A percentile compares a stretch with the other conserved stretches of the same genome.
Evolutionary conservation across 2,888 invertebrate genomes (phyloP).

Genomic region (Chrysolina americana): DNA sequence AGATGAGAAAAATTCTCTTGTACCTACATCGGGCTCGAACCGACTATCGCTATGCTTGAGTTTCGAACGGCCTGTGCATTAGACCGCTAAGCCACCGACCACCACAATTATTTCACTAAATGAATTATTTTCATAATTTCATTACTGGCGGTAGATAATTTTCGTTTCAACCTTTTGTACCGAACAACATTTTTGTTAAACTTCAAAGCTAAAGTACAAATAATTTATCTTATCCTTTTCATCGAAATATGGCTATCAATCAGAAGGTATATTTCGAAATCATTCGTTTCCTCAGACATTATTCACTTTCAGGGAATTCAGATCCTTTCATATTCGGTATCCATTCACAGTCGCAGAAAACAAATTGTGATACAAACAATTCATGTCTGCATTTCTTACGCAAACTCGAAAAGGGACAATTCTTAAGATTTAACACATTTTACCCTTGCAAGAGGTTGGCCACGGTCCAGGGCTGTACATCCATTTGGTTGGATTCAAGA

Average conservation of each 20-base stretch:
- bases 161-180: too few relatives aligned
- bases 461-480: constrained; percentile 25
- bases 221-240: not conserved
- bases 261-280: not conserved
- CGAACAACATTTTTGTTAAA: not conserved
- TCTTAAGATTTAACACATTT: constrained; percentile 25
- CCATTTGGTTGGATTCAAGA: not conserved
- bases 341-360: constrained; percentile 29
- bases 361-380: constrained; percentile 26
- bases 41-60: too few relatives aligned
- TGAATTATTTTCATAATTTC: too few relatives aligned
- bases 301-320: constrained; percentile 6
- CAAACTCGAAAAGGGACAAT: constrained; percentile 33
- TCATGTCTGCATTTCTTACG: constrained; percentile 36
- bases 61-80: too few relatives aligned
- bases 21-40: too few relatives aligned
- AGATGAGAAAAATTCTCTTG: too few relatives aligned
- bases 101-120: too few relatives aligned
- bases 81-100: too few relatives aligned
- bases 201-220: not conserved
- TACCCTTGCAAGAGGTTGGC: constrained; percentile 32
- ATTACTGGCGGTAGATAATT: too few relatives aligned
- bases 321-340: constrained; percentile 2
- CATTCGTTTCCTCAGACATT: not conserved
- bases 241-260: not conserved